Base-by-base conservation (phyloP, 2,113 vertebrate genomes). In the Nettapus auritus region DNA sequence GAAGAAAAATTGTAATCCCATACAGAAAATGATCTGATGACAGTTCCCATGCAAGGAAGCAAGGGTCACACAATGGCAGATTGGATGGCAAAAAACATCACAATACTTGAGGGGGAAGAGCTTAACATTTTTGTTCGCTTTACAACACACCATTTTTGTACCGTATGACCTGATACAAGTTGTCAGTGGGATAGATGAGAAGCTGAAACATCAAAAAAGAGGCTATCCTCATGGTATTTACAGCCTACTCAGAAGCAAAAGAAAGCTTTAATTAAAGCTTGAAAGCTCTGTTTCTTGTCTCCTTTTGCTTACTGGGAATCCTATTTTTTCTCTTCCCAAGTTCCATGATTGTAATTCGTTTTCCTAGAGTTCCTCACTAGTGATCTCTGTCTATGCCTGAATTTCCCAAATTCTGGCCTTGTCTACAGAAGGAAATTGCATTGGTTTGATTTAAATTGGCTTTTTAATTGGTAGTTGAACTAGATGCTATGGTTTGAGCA, bases 191-290 rank as follows among this genome's bases (percentile, higher is more conserved):
- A 81, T 64, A 90, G 36, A 66, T 25, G 34, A 85, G 71, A 86
- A 86, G 59, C 66, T 83, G 74, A 79, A 92, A 79, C 42, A 66
- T 34, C 62, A 73, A 69, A 89, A 83, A 29, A 77, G 29, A 90
- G n/a, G 34, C 56, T 92, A 79, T 66, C 40, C 74, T 88, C 63
- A 9, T 82, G 80, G 80, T 62, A 90, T 90, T 95, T 92, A 68
- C 68, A 78, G 86, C 44, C 88, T 78, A 44, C 81, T 90, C 44
- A 93, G 57, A 92, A 88, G 74, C 77, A 90, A 31, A 53, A 94
- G 90, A 75, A 96, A 96, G 96, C 73, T 92, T 95, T 96, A 96
- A 97, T 96, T 96, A 96, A 95, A 96, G 80, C 77, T 86, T 96
- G 90, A 95, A 88, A 90, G 66, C 62, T 92, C 80, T 79, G 73